Evolutionary conservation across 64 coral and sea anemone genomes (phyloP).

Genomic region (Stichodactyla helianthus): DNA sequence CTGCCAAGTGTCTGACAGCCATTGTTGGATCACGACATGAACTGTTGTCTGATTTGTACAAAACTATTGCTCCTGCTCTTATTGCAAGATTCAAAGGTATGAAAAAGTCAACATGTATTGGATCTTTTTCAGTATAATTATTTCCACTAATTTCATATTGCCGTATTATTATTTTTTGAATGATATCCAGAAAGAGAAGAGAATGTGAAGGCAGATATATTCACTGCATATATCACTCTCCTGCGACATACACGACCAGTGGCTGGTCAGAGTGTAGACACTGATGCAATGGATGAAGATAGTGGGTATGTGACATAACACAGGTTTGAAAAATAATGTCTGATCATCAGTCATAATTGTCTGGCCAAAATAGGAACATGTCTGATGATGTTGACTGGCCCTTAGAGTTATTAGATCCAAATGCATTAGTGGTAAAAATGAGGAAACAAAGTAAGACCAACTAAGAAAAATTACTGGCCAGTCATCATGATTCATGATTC

Average conservation of each 20-base stretch:
- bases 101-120: too few relatives aligned
- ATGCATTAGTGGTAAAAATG: too few relatives aligned
- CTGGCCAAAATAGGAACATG: too few relatives aligned
- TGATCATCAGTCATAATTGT: too few relatives aligned
- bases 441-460: too few relatives aligned
- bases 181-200: slow-evolving; percentile 85
- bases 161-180: neutral
- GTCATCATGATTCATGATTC: too few relatives aligned
- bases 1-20: slow-evolving; percentile 91
- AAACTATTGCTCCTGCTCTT: slow-evolving; percentile 85
- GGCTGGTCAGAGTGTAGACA: slow-evolving; percentile 68
- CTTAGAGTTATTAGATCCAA: too few relatives aligned
- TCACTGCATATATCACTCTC: slow-evolving; percentile 90
- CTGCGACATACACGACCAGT: slow-evolving; percentile 88
- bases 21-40: slow-evolving; percentile 94
- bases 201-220: slow-evolving; percentile 96
- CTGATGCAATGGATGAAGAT: slow-evolving; percentile 95
- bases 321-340: too few relatives aligned
- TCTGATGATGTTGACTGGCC: too few relatives aligned
- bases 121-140: too few relatives aligned
- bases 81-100: slow-evolving; percentile 98
- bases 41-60: slow-evolving; percentile 88
- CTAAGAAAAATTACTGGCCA: too few relatives aligned
- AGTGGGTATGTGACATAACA: slow-evolving; percentile 47
- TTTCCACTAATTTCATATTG: too few relatives aligned